Evolutionary conservation across 2,888 invertebrate genomes (phyloP).

Genomic region (Lepetodrilus schrolli): DNA sequence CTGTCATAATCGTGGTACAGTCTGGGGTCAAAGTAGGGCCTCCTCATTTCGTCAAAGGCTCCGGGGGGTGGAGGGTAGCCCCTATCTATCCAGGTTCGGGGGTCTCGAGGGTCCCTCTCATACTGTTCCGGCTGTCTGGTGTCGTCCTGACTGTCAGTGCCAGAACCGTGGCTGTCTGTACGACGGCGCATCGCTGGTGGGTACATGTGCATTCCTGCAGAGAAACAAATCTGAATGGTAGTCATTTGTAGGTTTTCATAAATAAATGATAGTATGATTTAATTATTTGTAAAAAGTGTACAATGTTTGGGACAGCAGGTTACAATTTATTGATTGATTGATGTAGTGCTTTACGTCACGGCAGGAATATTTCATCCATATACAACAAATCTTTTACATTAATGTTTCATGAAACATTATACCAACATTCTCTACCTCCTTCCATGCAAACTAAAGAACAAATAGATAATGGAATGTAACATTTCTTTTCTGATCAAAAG

Average conservation of each 20-base stretch:
- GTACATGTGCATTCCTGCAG: constrained; percentile 70
- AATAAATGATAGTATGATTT: background rate
- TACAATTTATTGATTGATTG: background rate
- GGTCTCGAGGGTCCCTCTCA: constrained; percentile 52
- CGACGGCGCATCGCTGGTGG: constrained; percentile 62
- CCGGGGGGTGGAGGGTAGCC: constrained; percentile 55
- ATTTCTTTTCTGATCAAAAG: too few species aligned
- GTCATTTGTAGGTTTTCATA: background rate
- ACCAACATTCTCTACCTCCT: too few species aligned
- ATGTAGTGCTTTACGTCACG: too few species aligned
- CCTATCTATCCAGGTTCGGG: constrained; percentile 59
- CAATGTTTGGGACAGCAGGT: background rate
- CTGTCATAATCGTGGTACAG: constrained; percentile 64
- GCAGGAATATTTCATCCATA: too few species aligned
- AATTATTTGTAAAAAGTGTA: background rate
- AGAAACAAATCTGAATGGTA: background rate
- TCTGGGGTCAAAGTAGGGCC: constrained; percentile 62
- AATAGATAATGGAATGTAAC: too few species aligned
- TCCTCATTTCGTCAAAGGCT: constrained; percentile 62
- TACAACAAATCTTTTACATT: background rate
- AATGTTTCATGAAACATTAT: too few species aligned
- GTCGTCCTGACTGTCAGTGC: constrained; percentile 66
- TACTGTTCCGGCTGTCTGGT: constrained; percentile 60
- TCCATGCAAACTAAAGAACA: too few species aligned
- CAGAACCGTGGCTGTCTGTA: constrained; percentile 70